A percentile compares a stretch with the other conserved stretches of the same genome.
phyloP scores from a whole-genome alignment of 2,797 vertebrate genomes.

The Rhinogobio ventralis region DNA sequence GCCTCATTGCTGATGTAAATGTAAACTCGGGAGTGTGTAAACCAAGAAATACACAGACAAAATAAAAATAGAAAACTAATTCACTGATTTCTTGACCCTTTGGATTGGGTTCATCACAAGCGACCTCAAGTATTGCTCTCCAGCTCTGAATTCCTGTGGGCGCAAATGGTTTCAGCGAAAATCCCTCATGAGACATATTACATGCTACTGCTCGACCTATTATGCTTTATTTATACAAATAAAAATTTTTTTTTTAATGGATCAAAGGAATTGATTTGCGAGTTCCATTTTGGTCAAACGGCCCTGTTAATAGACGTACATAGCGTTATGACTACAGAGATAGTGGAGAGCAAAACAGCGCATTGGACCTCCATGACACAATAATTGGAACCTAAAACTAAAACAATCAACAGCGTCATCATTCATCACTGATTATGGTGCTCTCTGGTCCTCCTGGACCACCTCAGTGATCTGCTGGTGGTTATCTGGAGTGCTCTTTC shows the following conservation, averaged over 20 bases:
- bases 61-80: background rate
- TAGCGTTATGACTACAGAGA: constrained; percentile 1
- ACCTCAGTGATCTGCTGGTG: constrained; percentile 48
- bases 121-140: background rate
- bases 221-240: constrained; percentile 8
- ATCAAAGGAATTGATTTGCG: background rate
- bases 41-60: constrained; percentile 1
- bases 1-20: constrained; percentile 24
- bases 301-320: background rate
- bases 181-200: constrained; percentile 6
- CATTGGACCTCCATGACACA: constrained; percentile 23
- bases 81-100: background rate
- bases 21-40: background rate
- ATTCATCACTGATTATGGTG: constrained; percentile 52
- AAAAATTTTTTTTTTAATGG: background rate
- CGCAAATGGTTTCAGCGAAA: background rate
- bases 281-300: background rate
- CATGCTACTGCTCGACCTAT: background rate
- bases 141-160: constrained; percentile 13
- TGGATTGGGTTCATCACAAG: background rate
- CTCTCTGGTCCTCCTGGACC: constrained; percentile 48
- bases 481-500: constrained; percentile 40
- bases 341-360: constrained; percentile 17
- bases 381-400: constrained; percentile 44
- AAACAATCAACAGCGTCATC: constrained; percentile 52